Conservation (phyloP, 2,888 invertebrate genomes). For the Formica aserva region DNA sequence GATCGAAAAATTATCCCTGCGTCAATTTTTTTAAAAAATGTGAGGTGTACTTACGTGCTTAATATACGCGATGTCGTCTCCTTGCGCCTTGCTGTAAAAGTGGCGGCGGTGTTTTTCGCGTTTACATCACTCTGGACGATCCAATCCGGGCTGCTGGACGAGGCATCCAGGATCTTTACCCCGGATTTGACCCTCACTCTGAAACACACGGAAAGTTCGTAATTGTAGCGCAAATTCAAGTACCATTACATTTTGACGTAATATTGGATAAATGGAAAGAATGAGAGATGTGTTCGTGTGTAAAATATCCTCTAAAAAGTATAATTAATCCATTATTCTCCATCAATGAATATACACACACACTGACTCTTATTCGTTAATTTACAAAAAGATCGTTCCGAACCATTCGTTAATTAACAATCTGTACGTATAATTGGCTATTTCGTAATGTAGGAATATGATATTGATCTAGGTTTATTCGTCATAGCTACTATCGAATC, state of each 20-base stretch:
- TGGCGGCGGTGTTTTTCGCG: constrained; percentile 94
- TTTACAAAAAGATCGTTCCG: neutral
- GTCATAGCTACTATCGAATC: neutral
- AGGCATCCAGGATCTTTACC: constrained; percentile 93
- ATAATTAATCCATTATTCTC: neutral
- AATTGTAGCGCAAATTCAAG: constrained; percentile 7
- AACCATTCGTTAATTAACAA: constrained; percentile 8
- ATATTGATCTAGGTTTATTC: neutral
- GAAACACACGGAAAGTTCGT: constrained; percentile 66
- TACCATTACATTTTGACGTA: neutral
- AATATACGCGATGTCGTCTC: constrained; percentile 84
- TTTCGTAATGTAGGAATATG: neutral
- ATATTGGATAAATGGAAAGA: neutral
- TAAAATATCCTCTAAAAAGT: neutral
- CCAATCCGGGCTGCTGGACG: constrained; percentile 93
- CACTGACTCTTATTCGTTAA: neutral
- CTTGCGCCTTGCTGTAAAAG: constrained; percentile 93
- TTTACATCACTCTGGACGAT: constrained; percentile 95
- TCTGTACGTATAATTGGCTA: neutral
- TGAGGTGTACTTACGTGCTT: constrained; percentile 78
- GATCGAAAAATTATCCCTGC: neutral
- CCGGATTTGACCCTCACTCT: constrained; percentile 97
- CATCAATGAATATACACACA: neutral
- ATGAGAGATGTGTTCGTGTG: neutral
- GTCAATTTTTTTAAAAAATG: neutral